A percentile compares a stretch with the other conserved stretches of the same genome.
Evolutionary conservation across 2,113 vertebrate species (phyloP).

Genomic region (Onychorhynchus coronatus): DNA sequence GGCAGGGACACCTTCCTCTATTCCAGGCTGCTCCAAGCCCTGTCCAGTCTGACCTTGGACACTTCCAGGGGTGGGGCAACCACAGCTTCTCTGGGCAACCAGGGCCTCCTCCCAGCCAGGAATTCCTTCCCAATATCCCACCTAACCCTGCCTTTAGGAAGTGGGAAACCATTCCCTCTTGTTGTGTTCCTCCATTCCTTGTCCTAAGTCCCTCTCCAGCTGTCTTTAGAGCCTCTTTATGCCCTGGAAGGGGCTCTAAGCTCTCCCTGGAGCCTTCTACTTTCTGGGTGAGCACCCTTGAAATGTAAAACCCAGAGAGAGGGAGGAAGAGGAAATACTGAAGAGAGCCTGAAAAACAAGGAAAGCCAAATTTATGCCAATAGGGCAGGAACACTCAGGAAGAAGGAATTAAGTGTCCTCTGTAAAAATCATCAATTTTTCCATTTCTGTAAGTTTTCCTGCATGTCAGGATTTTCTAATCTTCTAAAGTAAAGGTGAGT

Average conservation of each 20-base stretch:
- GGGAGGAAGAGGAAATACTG: background rate
- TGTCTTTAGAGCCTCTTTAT: too few species aligned
- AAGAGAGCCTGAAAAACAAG: fast-evolving
- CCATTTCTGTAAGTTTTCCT: background rate
- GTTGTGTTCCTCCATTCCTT: too few species aligned
- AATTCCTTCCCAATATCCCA: too few species aligned
- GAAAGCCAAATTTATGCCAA: fast-evolving
- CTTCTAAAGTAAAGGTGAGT: background rate
- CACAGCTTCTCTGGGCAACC: too few species aligned
- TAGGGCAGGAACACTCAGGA: background rate
- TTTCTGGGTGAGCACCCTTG: background rate
- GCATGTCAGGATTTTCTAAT: background rate
- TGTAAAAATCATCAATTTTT: background rate
- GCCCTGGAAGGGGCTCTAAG: too few species aligned
- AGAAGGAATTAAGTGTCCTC: fast-evolving
- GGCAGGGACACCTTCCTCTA: background rate
- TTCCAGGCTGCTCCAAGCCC: background rate
- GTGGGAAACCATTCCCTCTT: too few species aligned
- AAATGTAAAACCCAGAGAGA: background rate
- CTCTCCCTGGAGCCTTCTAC: too few species aligned
- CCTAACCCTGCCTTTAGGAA: too few species aligned
- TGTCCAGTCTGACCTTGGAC: background rate
- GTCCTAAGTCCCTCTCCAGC: too few species aligned
- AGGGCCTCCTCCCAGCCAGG: too few species aligned
- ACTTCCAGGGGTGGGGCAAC: background rate